phyloP scores from a whole-genome alignment of 1,140 invertebrate species.

The Lysiphlebus fabarum region DNA sequence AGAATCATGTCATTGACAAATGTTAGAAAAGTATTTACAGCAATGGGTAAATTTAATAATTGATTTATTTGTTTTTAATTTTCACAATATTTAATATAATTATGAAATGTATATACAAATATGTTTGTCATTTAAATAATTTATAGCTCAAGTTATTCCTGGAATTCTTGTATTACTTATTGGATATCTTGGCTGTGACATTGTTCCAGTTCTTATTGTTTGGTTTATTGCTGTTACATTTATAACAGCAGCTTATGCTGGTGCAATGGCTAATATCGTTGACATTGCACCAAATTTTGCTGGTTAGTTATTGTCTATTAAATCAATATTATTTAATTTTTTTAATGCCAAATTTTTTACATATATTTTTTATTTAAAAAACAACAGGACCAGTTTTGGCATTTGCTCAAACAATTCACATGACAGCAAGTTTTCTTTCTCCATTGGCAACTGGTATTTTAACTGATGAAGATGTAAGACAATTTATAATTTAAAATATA shows the following conservation, averaged over 20 bases:
- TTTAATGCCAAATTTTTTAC: slow-evolving; percentile 23
- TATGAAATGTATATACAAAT: too few relatives aligned
- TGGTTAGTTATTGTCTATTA: slow-evolving; percentile 28
- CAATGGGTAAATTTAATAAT: slow-evolving; percentile 53
- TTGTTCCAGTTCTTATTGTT: slow-evolving; percentile 59
- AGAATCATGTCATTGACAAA: slow-evolving; percentile 63
- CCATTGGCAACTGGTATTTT: slow-evolving; percentile 63
- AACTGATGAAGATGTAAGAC: slow-evolving; percentile 56
- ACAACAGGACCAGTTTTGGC: slow-evolving; percentile 59
- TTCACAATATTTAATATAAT: not conserved
- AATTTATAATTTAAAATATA: not conserved
- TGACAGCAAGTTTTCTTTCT: slow-evolving; percentile 70
- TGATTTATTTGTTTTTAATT: not conserved
- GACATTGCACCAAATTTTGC: slow-evolving; percentile 73
- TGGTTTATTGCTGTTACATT: slow-evolving; percentile 72
- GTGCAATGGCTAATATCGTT: slow-evolving; percentile 74
- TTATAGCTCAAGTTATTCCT: slow-evolving; percentile 65
- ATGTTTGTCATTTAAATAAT: too few relatives aligned
- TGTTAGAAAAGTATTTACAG: slow-evolving; percentile 68
- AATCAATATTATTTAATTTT: too few relatives aligned
- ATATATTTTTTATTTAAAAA: slow-evolving; percentile 32
- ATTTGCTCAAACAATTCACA: slow-evolving; percentile 74
- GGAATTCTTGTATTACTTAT: slow-evolving; percentile 65
- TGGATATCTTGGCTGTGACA: slow-evolving; percentile 65
- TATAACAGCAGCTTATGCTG: slow-evolving; percentile 70